Evolutionary conservation across 2,888 invertebrate genomes (phyloP), one percentile per base, ranked within the genome.

Genomic region (Perithous albicinctus): DNA sequence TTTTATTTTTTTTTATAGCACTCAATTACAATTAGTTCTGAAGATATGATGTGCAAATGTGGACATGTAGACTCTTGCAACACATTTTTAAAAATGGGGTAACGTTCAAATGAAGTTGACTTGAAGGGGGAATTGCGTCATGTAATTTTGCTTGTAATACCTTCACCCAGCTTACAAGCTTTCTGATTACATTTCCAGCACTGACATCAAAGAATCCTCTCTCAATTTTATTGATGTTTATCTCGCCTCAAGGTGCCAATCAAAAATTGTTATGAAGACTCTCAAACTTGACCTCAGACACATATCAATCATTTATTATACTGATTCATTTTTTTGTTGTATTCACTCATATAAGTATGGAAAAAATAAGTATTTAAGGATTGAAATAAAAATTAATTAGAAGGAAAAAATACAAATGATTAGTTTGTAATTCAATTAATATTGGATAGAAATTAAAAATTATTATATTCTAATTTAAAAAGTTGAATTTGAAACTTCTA

Each of bases 211-310:
- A 1, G 7, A 48, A 48, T 18, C 18, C 5, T 3, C 4, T 29
- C 56, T 1, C 6, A 56, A n/a, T 56, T n/a, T 29, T 29, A 56
- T 29, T 15, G 29, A 29, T 29, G 29, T 26, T 43, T 4, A 54
- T 51, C 32, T 54, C n/a, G n/a, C 4, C 29, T 54, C 12, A 3
- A n/a, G 32, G 48, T 10, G 15, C 15, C 35, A 15, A 51, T 54
- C 15, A 41, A 35, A n/a, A 10, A 35, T 64, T 29, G n/a, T 23
- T 56, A 54, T 38, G 32, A 64, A 12, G 20, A 26, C 5, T 35
- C 18, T 41, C 41, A 32, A 64, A 74, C 18, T 64, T 23, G 64
- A 74, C 64, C 64, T 38, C 41, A 74, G 54, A 35, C 29, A 59
- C 56, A 18, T 6, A 43, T n/a, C 23, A 29, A 15, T 29, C 29